These are phyloP conservation scores for Frankliniella intonsa DNA, from an alignment of 2,888 invertebrate genomes.

Conservation along the genomic window DNA sequence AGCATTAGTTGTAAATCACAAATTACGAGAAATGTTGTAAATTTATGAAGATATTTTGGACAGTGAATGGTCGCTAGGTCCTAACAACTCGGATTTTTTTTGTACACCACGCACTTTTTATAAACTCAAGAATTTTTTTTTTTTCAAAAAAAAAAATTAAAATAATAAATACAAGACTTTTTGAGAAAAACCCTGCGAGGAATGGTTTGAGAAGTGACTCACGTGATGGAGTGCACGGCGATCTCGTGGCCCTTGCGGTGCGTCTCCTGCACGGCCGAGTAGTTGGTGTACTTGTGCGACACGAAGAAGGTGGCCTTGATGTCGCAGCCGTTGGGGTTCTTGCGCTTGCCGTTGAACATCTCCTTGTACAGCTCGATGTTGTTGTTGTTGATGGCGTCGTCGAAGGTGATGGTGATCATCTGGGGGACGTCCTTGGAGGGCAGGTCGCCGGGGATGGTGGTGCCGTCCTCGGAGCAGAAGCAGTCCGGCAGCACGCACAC, in stretches of 20 bases:
- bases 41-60: too few species aligned
- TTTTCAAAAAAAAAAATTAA: too few species aligned
- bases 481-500: slow-evolving; percentile 88
- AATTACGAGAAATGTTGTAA: too few species aligned
- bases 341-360: slow-evolving; percentile 81
- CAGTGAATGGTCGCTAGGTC: too few species aligned
- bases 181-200: too few species aligned
- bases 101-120: too few species aligned
- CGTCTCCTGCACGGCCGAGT: slow-evolving; percentile 87
- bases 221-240: slow-evolving; percentile 90
- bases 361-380: slow-evolving; percentile 91
- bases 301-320: slow-evolving; percentile 89
- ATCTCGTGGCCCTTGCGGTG: slow-evolving; percentile 90
- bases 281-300: slow-evolving; percentile 90
- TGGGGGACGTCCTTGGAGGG: slow-evolving; percentile 82
- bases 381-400: slow-evolving; percentile 92
- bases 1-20: too few species aligned
- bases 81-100: too few species aligned
- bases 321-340: slow-evolving; percentile 90
- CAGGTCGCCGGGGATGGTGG: slow-evolving; percentile 76
- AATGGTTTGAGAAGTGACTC: slow-evolving; percentile 48
- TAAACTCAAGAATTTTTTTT: too few species aligned
- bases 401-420: slow-evolving; percentile 92
- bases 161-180: too few species aligned
- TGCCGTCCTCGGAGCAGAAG: slow-evolving; percentile 91